Base-by-base conservation (phyloP, 2,888 invertebrate species). In the Ommatoiulus sabulosus region DNA sequence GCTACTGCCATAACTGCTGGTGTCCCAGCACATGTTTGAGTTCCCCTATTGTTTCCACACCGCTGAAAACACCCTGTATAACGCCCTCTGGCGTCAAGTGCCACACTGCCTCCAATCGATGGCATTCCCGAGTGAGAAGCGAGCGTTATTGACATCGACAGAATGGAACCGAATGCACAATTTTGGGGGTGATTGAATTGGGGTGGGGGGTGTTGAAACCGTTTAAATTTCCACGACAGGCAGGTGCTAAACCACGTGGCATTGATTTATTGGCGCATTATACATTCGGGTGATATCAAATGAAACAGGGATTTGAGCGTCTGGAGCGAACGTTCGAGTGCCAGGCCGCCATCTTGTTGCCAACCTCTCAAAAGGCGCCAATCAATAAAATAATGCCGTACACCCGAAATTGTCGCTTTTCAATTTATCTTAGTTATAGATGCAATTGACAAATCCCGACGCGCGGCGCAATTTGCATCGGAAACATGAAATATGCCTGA, bases 181-280 rank as follows among this genome's bases (percentile, higher is more conserved):
- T 12, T 4, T 15, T 12, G 46, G 52, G 52, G 52, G 52, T 52
- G 52, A 52, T 15, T 12, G 10, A 10, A 35, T 35, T 35, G 35
- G 35, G 35, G 15, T 15, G 52, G 52, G 52, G 52, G 52, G 52
- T 12, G 10, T 17, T 17, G 15, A 2, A 2, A 52, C 10, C 52
- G 52, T 52, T 52, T 52, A 52, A 52, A 52, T 52, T 52, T 52
- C 52, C 52, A 15, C 52, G 52, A 52, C 52, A 52, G 52, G 52
- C 52, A 52, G 52, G 52, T 52, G 52, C 52, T 52, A 52, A 52
- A 52, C 15, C 15, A 52, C 52, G 52, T 52, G 52, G 52, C 52
- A 52, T 52, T 52, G 52, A 52, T 52, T 52, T 52, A 52, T 52
- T 52, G 52, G 52, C 52, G 52, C 52, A 52, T 52, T 52, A 52